Evolutionary conservation across 92 coral and sea anemone species (phyloP).

Genomic region (Bergia puertoricense): DNA sequence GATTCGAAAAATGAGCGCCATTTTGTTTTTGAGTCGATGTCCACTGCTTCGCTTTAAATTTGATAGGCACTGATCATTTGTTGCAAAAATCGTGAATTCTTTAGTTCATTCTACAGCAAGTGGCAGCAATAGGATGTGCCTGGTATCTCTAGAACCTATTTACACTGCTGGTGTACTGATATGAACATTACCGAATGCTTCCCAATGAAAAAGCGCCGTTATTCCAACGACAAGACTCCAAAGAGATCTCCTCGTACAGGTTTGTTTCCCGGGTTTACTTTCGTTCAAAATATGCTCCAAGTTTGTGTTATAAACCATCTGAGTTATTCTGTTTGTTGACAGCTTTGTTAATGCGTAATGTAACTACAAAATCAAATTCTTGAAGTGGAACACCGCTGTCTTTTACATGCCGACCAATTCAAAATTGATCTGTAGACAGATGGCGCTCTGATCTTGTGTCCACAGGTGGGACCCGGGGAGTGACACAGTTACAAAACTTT

Average conservation of each 20-base stretch:
- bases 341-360: no score
- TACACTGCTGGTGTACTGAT: neutral
- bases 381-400: no score
- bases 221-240: constrained; percentile 69
- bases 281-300: neutral
- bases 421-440: no score
- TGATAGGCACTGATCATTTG: neutral
- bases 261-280: neutral
- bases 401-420: no score
- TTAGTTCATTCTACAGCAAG: neutral
- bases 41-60: no score
- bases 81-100: neutral
- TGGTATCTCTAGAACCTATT: neutral
- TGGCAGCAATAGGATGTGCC: neutral
- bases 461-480: no score
- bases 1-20: constrained; percentile 79
- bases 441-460: no score
- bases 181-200: constrained; percentile 82
- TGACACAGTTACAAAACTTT: no score
- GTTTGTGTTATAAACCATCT: neutral
- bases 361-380: no score
- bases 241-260: constrained; percentile 63
- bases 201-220: constrained; percentile 87
- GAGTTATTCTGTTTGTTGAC: no score
- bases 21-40: constrained; percentile 44